Evolutionary conservation across 2,888 invertebrate species (phyloP).

Genomic region (Arrhopalites spinosus): DNA sequence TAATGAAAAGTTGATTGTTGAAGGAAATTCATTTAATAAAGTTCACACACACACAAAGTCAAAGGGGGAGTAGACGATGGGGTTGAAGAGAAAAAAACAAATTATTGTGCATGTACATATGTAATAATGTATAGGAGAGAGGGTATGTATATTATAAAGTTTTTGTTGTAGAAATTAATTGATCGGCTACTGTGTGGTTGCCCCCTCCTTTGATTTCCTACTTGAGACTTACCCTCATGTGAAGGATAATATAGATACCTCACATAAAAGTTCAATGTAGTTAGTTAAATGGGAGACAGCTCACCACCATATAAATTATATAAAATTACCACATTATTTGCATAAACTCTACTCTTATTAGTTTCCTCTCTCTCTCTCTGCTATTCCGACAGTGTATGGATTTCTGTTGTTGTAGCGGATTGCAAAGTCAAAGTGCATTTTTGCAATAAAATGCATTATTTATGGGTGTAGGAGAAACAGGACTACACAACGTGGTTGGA

Average conservation of each 20-base stretch:
- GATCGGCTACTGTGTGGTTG: conserved; percentile 32
- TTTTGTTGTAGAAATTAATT: neutral
- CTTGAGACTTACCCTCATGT: neutral
- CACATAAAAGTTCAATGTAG: neutral
- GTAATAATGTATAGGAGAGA: no score
- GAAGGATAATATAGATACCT: no score
- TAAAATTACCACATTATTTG: conserved; percentile 11
- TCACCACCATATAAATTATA: conserved; percentile 23
- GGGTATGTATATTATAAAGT: neutral
- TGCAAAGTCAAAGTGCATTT: neutral
- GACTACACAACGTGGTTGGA: no score
- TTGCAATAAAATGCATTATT: neutral
- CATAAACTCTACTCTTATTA: neutral
- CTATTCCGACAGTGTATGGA: neutral
- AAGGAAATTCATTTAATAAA: conserved; percentile 1
- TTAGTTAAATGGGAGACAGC: conserved; percentile 1
- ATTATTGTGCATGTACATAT: neutral
- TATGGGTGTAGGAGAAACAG: no score
- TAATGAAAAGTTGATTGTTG: conserved; percentile 6
- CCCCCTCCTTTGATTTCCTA: conserved; percentile 23
- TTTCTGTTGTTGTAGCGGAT: neutral
- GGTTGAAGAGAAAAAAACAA: neutral
- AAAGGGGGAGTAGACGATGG: no score
- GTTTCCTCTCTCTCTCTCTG: neutral
- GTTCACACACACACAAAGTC: neutral